These are phyloP conservation scores for Lipotes vexillifer DNA, from an alignment of 2,113 vertebrate species.

Conservation along the genomic window DNA sequence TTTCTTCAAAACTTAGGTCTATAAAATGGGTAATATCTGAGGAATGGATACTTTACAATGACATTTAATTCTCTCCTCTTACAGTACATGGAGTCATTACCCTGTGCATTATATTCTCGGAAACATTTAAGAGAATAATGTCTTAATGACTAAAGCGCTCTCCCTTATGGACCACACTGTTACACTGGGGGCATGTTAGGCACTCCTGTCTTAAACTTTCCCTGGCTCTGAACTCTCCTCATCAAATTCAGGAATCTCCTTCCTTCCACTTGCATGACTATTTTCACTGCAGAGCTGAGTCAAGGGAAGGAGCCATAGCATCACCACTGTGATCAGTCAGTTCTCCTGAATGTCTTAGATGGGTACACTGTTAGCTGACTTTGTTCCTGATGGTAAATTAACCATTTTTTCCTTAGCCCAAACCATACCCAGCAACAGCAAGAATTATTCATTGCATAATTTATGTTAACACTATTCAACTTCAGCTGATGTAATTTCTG, in stretches of 20 bases:
- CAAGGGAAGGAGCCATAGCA: background rate
- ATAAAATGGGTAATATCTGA: background rate
- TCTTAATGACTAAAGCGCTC: background rate
- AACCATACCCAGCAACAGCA: background rate
- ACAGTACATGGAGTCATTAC: background rate
- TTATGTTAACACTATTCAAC: background rate
- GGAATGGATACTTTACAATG: background rate
- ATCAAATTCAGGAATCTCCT: background rate
- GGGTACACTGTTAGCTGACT: background rate
- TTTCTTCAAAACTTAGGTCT: background rate
- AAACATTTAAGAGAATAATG: background rate
- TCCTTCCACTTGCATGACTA: background rate
- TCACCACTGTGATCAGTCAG: rapidly evolving
- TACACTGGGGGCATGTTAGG: background rate
- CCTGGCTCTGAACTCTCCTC: background rate
- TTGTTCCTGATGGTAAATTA: background rate
- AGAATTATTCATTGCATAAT: background rate
- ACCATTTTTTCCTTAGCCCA: background rate
- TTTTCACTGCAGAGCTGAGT: background rate
- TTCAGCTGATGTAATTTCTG: background rate
- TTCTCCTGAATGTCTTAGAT: background rate
- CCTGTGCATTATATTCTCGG: background rate
- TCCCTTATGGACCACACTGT: background rate
- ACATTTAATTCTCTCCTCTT: background rate
- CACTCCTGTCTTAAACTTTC: background rate